Conservation (phyloP, 2,888 invertebrate species). For the Pristionchus exspectatus region DNA sequence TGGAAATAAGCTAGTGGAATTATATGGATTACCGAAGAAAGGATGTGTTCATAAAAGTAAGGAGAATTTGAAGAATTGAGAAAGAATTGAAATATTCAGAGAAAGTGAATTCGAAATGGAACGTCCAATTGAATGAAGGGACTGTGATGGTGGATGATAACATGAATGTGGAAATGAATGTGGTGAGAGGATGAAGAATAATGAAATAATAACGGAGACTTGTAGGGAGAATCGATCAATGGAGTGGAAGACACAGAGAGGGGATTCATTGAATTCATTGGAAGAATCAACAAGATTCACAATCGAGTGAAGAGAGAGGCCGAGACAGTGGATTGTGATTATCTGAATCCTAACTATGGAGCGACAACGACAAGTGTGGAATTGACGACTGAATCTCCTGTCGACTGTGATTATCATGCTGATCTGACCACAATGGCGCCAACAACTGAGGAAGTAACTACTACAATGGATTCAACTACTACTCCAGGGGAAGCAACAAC, state of each 20-base stretch:
- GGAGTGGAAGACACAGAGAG: not conserved
- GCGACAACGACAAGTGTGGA: conserved; percentile 3
- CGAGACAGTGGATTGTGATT: not conserved
- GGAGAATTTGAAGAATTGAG: not conserved
- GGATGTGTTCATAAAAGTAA: conserved; percentile 7
- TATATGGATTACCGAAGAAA: not conserved
- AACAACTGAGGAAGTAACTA: not conserved
- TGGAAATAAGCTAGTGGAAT: not conserved
- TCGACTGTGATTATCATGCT: not conserved
- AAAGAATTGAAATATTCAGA: not conserved
- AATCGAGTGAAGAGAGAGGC: conserved; percentile 5
- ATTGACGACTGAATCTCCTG: not conserved
- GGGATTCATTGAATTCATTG: not conserved
- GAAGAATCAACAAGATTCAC: not conserved
- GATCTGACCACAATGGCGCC: not conserved
- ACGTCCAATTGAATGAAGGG: not conserved
- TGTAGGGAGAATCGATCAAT: not conserved
- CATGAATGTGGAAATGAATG: conserved; percentile 7
- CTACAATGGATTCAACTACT: conserved; percentile 1
- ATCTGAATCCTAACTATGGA: not conserved
- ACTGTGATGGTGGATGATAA: not conserved
- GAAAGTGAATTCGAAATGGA: not conserved
- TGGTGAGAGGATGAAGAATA: not conserved
- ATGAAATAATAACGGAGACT: not conserved
- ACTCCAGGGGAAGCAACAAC: not conserved